Conservation (phyloP, 2,113 vertebrate species). For the Colius striatus region DNA sequence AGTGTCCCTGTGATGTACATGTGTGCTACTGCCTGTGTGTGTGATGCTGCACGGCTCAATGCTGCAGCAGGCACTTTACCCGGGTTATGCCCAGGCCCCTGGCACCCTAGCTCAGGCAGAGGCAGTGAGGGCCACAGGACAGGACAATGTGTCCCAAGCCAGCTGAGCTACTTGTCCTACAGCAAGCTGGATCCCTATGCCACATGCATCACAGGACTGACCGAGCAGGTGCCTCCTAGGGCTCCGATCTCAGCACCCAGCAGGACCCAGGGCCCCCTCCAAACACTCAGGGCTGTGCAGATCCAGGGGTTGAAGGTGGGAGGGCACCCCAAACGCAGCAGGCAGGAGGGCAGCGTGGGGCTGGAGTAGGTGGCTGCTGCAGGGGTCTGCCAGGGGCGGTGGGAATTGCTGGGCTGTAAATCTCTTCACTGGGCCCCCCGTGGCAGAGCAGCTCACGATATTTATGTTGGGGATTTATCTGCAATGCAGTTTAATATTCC, state of each 20-base stretch:
- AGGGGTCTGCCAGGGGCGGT: neutral
- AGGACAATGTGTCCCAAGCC: neutral
- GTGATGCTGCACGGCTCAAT: rapidly evolving
- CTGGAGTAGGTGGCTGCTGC: rapidly evolving
- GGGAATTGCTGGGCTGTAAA: conserved; percentile 64
- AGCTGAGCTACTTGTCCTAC: neutral
- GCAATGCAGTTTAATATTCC: conserved; percentile 76
- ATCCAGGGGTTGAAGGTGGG: neutral
- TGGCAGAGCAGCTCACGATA: conserved; percentile 55
- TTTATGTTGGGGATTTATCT: conserved; percentile 76
- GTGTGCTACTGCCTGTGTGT: neutral
- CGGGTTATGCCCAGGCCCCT: rapidly evolving
- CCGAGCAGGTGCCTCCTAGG: neutral
- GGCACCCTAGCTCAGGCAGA: neutral
- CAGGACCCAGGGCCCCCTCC: neutral
- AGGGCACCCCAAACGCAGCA: neutral
- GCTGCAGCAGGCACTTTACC: neutral
- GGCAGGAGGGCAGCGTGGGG: rapidly evolving
- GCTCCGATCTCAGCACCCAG: neutral
- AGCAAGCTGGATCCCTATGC: neutral
- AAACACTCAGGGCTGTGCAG: neutral
- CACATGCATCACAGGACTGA: neutral
- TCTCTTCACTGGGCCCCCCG: conserved; percentile 56
- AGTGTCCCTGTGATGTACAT: neutral
- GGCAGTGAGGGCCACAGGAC: neutral